Evolutionary conservation across 2,113 vertebrate species (phyloP).

Genomic region (Sinosuthora webbiana): DNA sequence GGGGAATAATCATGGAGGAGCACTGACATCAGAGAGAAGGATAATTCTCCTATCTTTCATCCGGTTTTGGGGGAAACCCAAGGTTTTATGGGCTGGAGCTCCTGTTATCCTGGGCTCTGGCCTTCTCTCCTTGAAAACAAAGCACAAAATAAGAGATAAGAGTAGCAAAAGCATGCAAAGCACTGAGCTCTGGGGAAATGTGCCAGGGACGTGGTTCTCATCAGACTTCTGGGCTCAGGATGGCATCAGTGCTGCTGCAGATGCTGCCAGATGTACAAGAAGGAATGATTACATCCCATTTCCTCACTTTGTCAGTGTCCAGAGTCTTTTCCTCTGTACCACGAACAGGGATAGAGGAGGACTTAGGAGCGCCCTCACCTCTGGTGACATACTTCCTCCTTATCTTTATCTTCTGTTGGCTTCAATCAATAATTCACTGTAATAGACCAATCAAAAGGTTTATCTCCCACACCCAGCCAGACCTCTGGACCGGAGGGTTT

Average conservation of each 20-base stretch:
- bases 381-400: not conserved
- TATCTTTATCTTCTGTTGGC: not conserved
- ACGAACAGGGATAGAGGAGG: not conserved
- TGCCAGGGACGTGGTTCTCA: not conserved
- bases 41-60: not conserved
- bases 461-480: not conserved
- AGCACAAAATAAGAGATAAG: not conserved
- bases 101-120: not conserved
- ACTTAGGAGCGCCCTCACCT: not conserved
- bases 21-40: accelerated
- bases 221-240: not conserved
- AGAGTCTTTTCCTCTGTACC: not conserved
- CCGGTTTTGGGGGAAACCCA: not conserved
- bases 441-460: not conserved
- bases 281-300: not conserved
- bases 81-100: not conserved
- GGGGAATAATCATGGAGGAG: not conserved
- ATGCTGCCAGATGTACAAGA: not conserved
- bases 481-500: not conserved
- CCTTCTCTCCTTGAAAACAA: not conserved
- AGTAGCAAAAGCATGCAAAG: not conserved
- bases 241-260: not conserved
- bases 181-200: not conserved
- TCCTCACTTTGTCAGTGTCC: not conserved
- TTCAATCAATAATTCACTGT: not conserved